phyloP scores from a whole-genome alignment of 1,140 invertebrate genomes.

The Notospermus geniculatus region DNA sequence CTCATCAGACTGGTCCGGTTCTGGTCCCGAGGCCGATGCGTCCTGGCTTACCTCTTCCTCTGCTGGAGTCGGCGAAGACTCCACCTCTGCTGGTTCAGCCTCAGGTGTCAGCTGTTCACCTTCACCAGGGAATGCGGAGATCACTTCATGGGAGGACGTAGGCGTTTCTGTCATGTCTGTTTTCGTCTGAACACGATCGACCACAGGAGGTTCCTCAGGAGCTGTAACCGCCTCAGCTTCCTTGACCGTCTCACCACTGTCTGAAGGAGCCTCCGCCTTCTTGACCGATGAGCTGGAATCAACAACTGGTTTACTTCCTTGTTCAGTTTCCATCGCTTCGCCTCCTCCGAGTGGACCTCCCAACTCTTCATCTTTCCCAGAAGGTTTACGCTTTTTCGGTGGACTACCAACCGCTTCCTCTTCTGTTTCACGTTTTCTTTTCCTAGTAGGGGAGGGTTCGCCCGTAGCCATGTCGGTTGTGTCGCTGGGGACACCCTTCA shows the following conservation, averaged over 20 bases:
- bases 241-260: no score
- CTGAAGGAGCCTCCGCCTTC: no score
- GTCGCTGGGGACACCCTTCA: slow-evolving; percentile 16
- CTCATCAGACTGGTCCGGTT: background rate
- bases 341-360: background rate
- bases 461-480: slow-evolving; percentile 11
- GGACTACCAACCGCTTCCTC: slow-evolving; percentile 8
- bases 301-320: no score
- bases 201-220: no score
- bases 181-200: background rate
- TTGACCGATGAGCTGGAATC: no score
- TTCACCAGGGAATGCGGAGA: no score
- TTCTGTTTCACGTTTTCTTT: background rate
- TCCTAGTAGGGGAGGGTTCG: slow-evolving; percentile 8
- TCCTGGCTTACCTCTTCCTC: background rate
- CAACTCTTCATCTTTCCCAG: background rate
- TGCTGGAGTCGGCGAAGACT: background rate
- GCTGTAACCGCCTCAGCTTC: no score
- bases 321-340: slow-evolving; percentile 3
- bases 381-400: slow-evolving; percentile 1
- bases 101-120: background rate
- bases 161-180: background rate
- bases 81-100: background rate
- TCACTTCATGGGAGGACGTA: no score
- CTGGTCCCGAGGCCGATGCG: background rate